Conservation (phyloP, 1,140 invertebrate species). For the Micrasema minimum region DNA sequence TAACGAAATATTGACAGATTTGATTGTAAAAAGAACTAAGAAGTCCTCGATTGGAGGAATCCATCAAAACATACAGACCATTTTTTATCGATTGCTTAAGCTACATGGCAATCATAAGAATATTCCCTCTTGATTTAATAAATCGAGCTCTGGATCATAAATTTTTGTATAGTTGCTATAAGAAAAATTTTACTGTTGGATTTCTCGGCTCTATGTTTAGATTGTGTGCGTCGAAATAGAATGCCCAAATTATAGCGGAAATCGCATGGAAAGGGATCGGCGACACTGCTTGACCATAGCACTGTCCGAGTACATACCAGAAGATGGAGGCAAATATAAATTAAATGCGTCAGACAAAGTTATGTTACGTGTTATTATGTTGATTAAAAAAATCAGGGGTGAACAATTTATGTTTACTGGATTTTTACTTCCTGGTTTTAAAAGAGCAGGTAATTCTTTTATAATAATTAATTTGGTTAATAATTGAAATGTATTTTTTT, state of each 20-base stretch:
- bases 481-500: too few relatives aligned
- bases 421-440: conserved; percentile 12
- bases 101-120: neutral
- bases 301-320: conserved; percentile 3
- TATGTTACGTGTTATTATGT: neutral
- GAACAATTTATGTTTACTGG: conserved; percentile 10
- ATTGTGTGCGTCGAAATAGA: conserved; percentile 4
- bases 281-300: neutral
- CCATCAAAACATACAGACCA: neutral
- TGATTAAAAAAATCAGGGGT: conserved; percentile 23
- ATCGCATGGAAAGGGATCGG: neutral
- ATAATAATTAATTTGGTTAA: too few relatives aligned
- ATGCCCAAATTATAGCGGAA: conserved; percentile 11
- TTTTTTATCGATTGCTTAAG: conserved; percentile 14
- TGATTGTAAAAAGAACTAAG: conserved; percentile 19
- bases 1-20: neutral
- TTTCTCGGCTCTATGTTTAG: neutral
- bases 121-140: conserved; percentile 16
- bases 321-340: conserved; percentile 18
- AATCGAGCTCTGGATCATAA: neutral
- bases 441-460: conserved; percentile 17
- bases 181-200: neutral
- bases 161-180: neutral
- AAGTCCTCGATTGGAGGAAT: neutral
- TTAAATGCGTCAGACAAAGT: neutral